phyloP scores from a whole-genome alignment of 2,797 vertebrate genomes.

The Protosalanx chinensis region DNA sequence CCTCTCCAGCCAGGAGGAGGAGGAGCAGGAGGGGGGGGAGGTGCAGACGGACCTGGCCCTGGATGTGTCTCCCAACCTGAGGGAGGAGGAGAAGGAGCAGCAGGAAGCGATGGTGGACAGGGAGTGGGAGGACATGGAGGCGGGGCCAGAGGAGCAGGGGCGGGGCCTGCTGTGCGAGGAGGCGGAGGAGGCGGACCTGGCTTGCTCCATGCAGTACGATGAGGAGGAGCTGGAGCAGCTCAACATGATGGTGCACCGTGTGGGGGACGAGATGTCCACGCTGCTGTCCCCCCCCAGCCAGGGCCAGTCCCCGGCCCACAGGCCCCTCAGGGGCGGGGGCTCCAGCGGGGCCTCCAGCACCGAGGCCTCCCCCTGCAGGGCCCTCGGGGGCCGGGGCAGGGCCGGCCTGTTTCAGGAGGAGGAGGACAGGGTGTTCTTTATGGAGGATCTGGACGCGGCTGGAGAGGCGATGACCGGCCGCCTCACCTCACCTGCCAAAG shows the following conservation, averaged over 20 bases:
- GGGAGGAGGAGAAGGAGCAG: conserved; percentile 62
- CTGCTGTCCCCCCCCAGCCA: conserved; percentile 91
- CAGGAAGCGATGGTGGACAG: conserved; percentile 53
- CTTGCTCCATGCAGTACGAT: conserved; percentile 97
- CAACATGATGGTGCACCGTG: conserved; percentile 92
- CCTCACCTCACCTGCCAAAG: conserved; percentile 47
- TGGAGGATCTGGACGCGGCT: conserved; percentile 88
- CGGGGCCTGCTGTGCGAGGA: conserved; percentile 65
- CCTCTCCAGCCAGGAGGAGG: conserved; percentile 32
- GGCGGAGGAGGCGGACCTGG: conserved; percentile 83
- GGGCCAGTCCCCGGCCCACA: conserved; percentile 83
- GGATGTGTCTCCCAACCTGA: conserved; percentile 31
- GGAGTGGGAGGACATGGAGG: conserved; percentile 37
- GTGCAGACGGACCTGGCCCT: conserved; percentile 15
- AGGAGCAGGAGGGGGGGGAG: conserved; percentile 51
- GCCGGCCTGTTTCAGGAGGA: conserved; percentile 71
- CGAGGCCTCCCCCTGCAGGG: conserved; percentile 77
- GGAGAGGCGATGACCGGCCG: conserved; percentile 62
- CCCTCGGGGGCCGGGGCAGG: conserved; percentile 43
- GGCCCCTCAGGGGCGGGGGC: conserved; percentile 49
- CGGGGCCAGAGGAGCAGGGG: conserved; percentile 45
- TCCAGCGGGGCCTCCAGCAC: conserved; percentile 72
- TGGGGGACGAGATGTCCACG: conserved; percentile 93
- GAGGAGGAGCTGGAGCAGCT: conserved; percentile 95
- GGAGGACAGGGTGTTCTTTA: conserved; percentile 92